A percentile compares a stretch with the other conserved stretches of the same genome.
Evolutionary conservation across 2,113 vertebrate genomes (phyloP).

Genomic region (Copsychus sechellarum): DNA sequence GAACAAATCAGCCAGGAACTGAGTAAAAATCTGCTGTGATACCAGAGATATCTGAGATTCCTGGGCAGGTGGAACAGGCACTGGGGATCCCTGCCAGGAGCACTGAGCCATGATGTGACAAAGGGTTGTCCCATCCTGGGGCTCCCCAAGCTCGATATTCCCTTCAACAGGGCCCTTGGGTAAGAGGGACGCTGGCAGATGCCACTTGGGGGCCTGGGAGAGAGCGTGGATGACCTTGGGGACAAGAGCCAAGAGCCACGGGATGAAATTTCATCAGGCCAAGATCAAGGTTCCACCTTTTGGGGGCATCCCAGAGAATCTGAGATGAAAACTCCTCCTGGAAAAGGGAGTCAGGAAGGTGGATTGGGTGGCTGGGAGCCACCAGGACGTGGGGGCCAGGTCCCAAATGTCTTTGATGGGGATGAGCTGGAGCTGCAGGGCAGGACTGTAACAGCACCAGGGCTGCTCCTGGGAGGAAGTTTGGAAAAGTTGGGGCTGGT

Average conservation of each 20-base stretch:
- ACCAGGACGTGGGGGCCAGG: fast-evolving
- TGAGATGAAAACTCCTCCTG: background rate
- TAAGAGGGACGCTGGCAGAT: background rate
- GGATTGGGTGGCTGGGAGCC: background rate
- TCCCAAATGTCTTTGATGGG: background rate
- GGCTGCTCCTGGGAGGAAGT: background rate
- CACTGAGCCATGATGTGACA: background rate
- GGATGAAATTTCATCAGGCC: constrained; percentile 25
- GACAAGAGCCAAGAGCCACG: fast-evolving
- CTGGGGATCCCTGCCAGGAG: background rate
- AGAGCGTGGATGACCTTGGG: background rate
- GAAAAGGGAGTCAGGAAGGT: background rate
- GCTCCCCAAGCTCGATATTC: background rate
- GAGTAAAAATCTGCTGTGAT: background rate
- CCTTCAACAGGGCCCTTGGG: fast-evolving
- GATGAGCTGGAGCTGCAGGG: background rate
- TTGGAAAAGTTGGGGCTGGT: fast-evolving
- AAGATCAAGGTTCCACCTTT: background rate
- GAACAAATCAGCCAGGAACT: background rate
- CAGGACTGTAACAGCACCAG: background rate
- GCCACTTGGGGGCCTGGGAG: background rate
- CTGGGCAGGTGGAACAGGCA: fast-evolving
- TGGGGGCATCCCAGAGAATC: background rate
- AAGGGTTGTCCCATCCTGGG: fast-evolving
- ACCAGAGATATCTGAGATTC: background rate